These are phyloP conservation scores for Phymanthus crucifer DNA, from an alignment of 92 coral and sea anemone species.

Conservation along the genomic window DNA sequence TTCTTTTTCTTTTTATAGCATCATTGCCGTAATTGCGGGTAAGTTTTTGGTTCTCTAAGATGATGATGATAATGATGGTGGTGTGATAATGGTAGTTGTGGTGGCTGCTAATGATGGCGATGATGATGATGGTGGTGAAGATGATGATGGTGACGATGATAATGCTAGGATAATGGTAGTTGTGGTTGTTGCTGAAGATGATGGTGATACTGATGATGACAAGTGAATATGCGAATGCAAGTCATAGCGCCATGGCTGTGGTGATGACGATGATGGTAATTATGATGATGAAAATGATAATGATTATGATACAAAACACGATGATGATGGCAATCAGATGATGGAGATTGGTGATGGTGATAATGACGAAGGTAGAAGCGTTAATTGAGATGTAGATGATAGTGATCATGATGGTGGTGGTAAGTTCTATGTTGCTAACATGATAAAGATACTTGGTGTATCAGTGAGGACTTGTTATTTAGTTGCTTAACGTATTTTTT, in stretches of 20 bases:
- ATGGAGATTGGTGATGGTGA: neutral
- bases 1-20: slow-evolving; percentile 65
- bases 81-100: neutral
- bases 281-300: neutral
- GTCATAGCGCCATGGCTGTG: neutral
- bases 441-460: neutral
- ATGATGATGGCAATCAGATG: neutral
- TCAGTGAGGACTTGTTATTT: neutral
- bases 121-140: no score
- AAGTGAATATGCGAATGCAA: neutral
- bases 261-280: neutral
- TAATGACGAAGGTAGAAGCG: neutral
- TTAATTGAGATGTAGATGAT: neutral
- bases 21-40: slow-evolving; percentile 98
- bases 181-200: neutral
- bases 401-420: neutral
- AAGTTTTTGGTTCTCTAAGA: slow-evolving; percentile 18
- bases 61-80: neutral
- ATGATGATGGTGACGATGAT: no score
- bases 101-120: no score
- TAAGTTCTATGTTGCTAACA: no score
- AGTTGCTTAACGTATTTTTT: neutral
- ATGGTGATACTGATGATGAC: neutral
- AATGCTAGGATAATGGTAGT: no score
- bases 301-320: neutral